These are phyloP conservation scores for Sciurus vulgaris DNA, from an alignment of 2,797 vertebrate genomes.

Conservation along the genomic window DNA sequence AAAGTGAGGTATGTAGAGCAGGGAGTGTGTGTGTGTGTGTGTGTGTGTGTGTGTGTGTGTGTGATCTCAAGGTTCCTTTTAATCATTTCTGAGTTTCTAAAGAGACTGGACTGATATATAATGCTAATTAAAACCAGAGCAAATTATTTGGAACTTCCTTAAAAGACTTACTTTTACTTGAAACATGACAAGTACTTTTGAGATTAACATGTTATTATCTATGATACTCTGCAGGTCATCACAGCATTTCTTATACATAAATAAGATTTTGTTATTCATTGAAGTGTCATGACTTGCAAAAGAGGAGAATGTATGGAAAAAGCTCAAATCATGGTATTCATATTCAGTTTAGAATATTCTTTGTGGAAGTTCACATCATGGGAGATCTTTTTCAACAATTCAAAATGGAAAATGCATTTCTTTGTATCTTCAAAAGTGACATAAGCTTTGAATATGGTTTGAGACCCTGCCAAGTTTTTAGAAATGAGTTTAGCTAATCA, in stretches of 20 bases:
- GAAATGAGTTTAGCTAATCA: constrained; percentile 78
- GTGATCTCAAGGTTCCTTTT: constrained; percentile 20
- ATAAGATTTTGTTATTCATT: constrained; percentile 82
- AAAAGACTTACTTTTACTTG: constrained; percentile 84
- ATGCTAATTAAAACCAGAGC: constrained; percentile 73
- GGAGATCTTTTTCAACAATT: constrained; percentile 78
- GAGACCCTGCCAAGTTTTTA: constrained; percentile 77
- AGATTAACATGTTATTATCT: constrained; percentile 89
- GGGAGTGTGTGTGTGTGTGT: too few species aligned
- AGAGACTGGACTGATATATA: constrained; percentile 81
- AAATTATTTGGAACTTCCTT: constrained; percentile 70
- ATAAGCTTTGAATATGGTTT: constrained; percentile 78
- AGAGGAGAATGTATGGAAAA: constrained; percentile 44
- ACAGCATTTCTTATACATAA: constrained; percentile 84
- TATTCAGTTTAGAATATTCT: constrained; percentile 64
- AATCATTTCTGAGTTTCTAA: constrained; percentile 74
- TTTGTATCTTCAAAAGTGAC: constrained; percentile 78
- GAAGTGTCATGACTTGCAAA: constrained; percentile 71
- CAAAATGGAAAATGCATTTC: constrained; percentile 69
- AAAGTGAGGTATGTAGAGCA: not conserved
- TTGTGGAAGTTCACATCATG: constrained; percentile 70
- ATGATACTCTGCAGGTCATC: constrained; percentile 83
- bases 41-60: too few species aligned
- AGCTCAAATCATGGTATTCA: constrained; percentile 62
- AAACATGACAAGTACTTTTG: constrained; percentile 86